Conservation (phyloP, 2,797 vertebrate genomes). For the Decapterus maruadsi region DNA sequence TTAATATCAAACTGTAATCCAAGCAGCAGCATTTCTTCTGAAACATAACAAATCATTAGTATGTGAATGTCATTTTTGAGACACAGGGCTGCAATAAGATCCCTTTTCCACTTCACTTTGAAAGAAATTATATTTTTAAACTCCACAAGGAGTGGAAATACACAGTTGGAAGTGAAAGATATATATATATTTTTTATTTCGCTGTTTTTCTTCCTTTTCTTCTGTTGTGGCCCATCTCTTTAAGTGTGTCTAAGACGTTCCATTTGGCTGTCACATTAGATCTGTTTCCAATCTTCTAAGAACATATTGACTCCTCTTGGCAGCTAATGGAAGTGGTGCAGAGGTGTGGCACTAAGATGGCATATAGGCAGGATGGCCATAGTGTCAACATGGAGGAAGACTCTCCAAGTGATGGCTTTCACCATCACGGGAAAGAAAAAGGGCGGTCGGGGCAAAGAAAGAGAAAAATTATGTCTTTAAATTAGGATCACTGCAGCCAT, state of each 20-base stretch:
- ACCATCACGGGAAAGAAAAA: not conserved
- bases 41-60: not conserved
- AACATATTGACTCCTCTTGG: constrained; percentile 43
- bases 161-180: not conserved
- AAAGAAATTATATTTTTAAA: constrained; percentile 6
- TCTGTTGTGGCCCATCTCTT: constrained; percentile 24
- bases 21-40: not conserved
- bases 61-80: not conserved
- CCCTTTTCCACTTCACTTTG: not conserved
- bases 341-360: constrained; percentile 48
- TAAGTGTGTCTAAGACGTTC: constrained; percentile 64
- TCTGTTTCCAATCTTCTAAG: constrained; percentile 50
- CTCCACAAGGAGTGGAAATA: constrained; percentile 9
- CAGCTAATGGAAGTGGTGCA: constrained; percentile 45
- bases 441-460: not conserved
- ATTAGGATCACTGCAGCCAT: not conserved
- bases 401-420: constrained; percentile 30
- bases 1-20: not conserved
- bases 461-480: not conserved
- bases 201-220: constrained; percentile 38
- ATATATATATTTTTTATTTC: not conserved
- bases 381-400: constrained; percentile 32
- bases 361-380: constrained; percentile 1
- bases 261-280: constrained; percentile 64
- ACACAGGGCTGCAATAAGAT: not conserved